A percentile compares a stretch with the other conserved stretches of the same genome.
Conservation (phyloP, 2,797 vertebrate genomes). For the Diceros bicornis region DNA sequence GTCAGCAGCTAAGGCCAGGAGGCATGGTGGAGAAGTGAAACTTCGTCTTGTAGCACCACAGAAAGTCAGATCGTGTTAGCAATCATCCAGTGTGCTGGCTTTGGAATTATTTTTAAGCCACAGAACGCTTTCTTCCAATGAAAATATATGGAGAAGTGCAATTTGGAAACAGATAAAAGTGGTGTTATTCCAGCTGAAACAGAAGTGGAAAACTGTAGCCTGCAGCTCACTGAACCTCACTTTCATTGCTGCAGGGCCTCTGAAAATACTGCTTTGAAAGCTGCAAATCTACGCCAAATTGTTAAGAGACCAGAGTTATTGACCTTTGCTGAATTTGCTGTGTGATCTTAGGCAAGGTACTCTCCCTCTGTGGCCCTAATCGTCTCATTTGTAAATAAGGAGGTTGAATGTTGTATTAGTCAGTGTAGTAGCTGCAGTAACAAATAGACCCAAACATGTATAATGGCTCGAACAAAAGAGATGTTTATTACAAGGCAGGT, state of each 20-base stretch:
- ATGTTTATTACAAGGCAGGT: background rate
- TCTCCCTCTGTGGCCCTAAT: background rate
- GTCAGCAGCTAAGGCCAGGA: conserved; percentile 70
- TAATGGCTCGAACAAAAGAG: background rate
- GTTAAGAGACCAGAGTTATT: background rate
- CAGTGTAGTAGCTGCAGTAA: background rate
- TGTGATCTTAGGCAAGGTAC: background rate
- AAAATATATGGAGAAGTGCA: background rate
- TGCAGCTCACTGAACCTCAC: too few relatives aligned
- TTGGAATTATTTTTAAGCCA: background rate
- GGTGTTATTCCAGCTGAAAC: background rate
- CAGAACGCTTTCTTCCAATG: background rate
- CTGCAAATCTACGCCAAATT: background rate
- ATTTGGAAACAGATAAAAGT: background rate
- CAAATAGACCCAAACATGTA: background rate
- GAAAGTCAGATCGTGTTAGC: background rate
- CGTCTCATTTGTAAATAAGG: background rate
- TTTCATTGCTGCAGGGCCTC: background rate
- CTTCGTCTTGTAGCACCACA: background rate
- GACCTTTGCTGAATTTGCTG: background rate
- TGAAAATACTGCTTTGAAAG: background rate
- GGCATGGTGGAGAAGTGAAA: conserved; percentile 72
- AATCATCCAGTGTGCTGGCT: background rate
- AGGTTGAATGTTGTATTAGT: background rate
- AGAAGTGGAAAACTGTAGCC: background rate